Evolutionary conservation across 1,140 invertebrate species (phyloP).

Genomic region (Melipona quadrifasciata): DNA sequence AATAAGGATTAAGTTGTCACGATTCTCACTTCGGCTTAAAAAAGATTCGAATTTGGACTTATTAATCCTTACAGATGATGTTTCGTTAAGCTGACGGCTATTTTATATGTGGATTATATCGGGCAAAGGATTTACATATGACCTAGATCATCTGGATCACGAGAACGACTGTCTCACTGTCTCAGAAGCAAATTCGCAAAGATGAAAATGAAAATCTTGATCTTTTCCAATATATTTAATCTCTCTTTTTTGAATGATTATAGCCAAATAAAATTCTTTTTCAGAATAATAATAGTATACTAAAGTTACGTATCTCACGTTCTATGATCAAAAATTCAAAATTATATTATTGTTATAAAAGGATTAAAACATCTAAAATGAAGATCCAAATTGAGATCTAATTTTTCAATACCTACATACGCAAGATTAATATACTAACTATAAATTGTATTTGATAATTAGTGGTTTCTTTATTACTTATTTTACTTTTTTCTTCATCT

Average conservation of each 20-base stretch:
- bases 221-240: background rate
- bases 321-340: no score
- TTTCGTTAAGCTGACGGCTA: constrained; percentile 9
- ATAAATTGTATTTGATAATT: no score
- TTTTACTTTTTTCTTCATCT: no score
- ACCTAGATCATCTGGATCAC: background rate
- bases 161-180: background rate
- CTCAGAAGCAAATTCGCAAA: background rate
- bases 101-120: background rate
- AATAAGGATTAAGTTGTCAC: background rate
- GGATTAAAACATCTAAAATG: no score
- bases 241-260: background rate
- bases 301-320: no score
- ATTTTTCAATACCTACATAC: no score
- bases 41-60: background rate
- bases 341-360: no score
- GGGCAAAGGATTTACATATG: background rate
- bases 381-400: no score
- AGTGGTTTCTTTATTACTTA: no score
- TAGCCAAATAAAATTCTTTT: background rate
- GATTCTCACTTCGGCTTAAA: background rate
- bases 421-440: no score
- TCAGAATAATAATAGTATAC: no score
- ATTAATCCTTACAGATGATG: background rate
- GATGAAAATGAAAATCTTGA: background rate